Base-by-base conservation (phyloP, 2,797 vertebrate species). In the Danio kyathit region DNA sequence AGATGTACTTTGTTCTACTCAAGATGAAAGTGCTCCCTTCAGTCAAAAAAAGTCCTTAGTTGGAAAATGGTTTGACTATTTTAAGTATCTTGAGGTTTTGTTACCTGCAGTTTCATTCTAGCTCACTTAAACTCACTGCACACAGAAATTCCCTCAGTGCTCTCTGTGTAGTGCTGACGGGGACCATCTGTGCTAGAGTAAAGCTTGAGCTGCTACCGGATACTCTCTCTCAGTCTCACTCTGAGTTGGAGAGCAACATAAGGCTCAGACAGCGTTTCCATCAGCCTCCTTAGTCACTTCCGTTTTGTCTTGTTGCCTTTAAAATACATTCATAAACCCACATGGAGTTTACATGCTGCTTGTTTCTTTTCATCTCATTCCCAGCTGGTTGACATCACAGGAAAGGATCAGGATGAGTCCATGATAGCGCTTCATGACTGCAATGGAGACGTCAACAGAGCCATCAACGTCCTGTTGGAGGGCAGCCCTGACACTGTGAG, bases 361-460 rank as follows among this genome's bases (percentile, higher is more conserved):
- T 73, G 49, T 17, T 7, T 77, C 71, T 49, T 83, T 44, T 91
- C 29, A 29, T 29, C 29, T 29, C n/a, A n/a, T n/a, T n/a, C n/a
- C 13, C 89, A 99, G 98, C 95, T 99, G 93, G 96, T 99, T 6
- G 98, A 99, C 94, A 99, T 99, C 92, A 99, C 98, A 79, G 97
- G 98, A 91, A 99, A 99, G 94, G 98, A 99, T 93, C 97, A 99
- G 93, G 98, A 99, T 0, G 97, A 99, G 93, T 99, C 98, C 80
- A 97, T 99, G 95, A 99, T 99, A 60, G 98, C 98, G 76, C 95
- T 99, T 91, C 98, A 99, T 19, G 98, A 99, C 92, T 97, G 97
- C 92, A 99, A 99, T 0, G 98, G 98, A 56, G 98, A 99, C 84
- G 94, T 99, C 86, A 99, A 98, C 95, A 96, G 97, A 96, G 98